Percentiles rank a stretch among this genome's conserved stretches.
phyloP scores from a whole-genome alignment of 2,888 invertebrate species.

The Plagiodera versicolora region DNA sequence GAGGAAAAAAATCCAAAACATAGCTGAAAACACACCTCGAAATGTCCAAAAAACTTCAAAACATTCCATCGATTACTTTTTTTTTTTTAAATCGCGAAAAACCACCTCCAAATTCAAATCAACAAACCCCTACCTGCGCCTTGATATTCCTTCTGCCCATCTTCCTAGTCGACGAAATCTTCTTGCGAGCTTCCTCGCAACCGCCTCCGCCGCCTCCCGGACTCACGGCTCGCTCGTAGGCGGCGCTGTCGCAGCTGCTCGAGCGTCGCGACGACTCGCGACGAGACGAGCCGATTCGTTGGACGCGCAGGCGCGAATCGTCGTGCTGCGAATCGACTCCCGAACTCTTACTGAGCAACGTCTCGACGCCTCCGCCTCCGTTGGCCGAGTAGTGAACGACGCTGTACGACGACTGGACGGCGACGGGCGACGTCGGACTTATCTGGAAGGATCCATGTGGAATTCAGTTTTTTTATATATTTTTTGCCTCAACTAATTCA shows the following conservation, averaged over 20 bases:
- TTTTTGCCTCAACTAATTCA: too few species aligned
- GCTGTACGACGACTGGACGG: conserved; percentile 57
- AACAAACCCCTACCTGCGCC: conserved; percentile 60
- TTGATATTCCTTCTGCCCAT: conserved; percentile 91
- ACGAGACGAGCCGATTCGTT: conserved; percentile 41
- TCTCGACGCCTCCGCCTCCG: conserved; percentile 64
- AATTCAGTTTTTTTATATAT: not conserved
- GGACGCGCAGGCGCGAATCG: conserved; percentile 64
- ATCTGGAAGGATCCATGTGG: conserved; percentile 32
- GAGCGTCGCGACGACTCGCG: conserved; percentile 53
- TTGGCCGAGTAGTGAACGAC: conserved; percentile 68
- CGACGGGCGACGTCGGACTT: conserved; percentile 51
- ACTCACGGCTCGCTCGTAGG: conserved; percentile 54
- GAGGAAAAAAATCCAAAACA: too few species aligned
- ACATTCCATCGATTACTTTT: too few species aligned
- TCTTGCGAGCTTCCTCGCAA: conserved; percentile 49
- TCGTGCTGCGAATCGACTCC: too few species aligned
- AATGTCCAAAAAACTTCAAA: too few species aligned
- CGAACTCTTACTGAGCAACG: conserved; percentile 50
- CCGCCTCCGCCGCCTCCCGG: conserved; percentile 55
- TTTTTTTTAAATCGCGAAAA: not conserved
- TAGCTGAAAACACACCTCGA: too few species aligned
- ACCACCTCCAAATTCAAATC: not conserved
- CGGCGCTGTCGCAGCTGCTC: conserved; percentile 55
- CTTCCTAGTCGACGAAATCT: conserved; percentile 59